These are phyloP conservation scores for Nemapogon koenigi DNA, from an alignment of 2,888 invertebrate species.

Conservation along the genomic window DNA sequence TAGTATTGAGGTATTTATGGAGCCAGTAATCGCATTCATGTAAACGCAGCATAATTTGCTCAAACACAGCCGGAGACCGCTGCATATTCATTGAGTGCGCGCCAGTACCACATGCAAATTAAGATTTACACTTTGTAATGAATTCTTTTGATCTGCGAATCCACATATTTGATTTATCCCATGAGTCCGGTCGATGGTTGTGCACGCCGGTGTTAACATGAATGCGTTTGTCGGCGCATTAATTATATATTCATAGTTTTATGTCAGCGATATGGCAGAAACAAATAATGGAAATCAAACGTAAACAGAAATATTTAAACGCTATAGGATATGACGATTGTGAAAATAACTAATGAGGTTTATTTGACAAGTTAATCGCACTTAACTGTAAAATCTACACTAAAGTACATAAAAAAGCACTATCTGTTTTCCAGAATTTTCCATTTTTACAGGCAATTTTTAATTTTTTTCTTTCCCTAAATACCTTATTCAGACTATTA, in stretches of 20 bases:
- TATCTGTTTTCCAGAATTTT: too few relatives aligned
- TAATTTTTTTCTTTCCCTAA: too few relatives aligned
- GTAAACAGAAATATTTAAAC: too few relatives aligned
- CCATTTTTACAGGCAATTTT: too few relatives aligned
- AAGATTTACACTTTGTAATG: constrained; percentile 65
- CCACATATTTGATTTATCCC: constrained; percentile 64
- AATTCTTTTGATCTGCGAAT: constrained; percentile 65
- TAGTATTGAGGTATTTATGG: too few relatives aligned
- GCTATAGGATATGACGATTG: too few relatives aligned
- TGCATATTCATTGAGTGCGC: constrained; percentile 55
- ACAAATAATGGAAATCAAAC: too few relatives aligned
- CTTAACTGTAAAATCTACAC: too few relatives aligned
- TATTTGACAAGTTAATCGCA: too few relatives aligned
- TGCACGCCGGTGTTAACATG: constrained; percentile 35
- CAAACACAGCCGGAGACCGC: constrained; percentile 43
- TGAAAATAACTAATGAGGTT: too few relatives aligned
- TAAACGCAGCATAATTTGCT: constrained; percentile 3
- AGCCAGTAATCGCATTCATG: neutral
- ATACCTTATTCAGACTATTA: too few relatives aligned
- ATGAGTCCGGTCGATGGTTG: constrained; percentile 34
- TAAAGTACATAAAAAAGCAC: too few relatives aligned
- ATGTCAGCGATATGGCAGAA: constrained; percentile 13
- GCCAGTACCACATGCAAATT: constrained; percentile 60
- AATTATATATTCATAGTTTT: constrained; percentile 51
- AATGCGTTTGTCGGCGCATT: constrained; percentile 24